Evolutionary conservation across 2,797 vertebrate genomes (phyloP), one percentile per base, ranked within the genome.

Genomic region (Mormyrops boulengeri): DNA sequence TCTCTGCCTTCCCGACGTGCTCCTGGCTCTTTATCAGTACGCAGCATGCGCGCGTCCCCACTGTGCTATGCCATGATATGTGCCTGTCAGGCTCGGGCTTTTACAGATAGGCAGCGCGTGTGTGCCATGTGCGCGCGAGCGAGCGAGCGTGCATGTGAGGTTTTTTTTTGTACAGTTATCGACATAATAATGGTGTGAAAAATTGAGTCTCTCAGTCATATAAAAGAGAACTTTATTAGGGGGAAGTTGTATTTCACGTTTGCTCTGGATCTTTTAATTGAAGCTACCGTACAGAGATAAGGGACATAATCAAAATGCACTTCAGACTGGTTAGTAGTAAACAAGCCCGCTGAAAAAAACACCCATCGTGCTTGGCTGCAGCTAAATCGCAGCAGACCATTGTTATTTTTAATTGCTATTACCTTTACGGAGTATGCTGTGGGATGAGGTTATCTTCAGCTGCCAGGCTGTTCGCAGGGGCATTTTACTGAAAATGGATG

Each of bases 11-110:
- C 95, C 95, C 92, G 92, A 89, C 92, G 95, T 93, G 93, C 95
- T 95, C 93, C 95, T 95, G 94, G 95, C 95, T 96, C 96, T 97
- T 97, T 97, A 98, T 98, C 96, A 38, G 94, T 92, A 92, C 91
- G 95, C 92, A 94, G 96, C 97, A 97, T 95, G 95, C 93, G 95
- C 95, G 73, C 93, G 91, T 94, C 91, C 91, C 91, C 92, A 89
- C 92, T 94, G 91, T 14, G 91, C 88, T 92, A 92, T 95, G 93
- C 93, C 91, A 92, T 89, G 92, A 94, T 95, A 95, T 95, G 93
- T 93, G 95, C 95, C 95, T 95, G 92, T 95, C 92, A 93, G 94
- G 94, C 92, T 94, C 92, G 92, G 84, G 47, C 50, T 86, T 52
- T 80, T 22, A 50, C 62, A 89, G 90, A 88, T 82, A 89, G 49